phyloP scores from a whole-genome alignment of 1,140 invertebrate species.

The Musca vetustissima region DNA sequence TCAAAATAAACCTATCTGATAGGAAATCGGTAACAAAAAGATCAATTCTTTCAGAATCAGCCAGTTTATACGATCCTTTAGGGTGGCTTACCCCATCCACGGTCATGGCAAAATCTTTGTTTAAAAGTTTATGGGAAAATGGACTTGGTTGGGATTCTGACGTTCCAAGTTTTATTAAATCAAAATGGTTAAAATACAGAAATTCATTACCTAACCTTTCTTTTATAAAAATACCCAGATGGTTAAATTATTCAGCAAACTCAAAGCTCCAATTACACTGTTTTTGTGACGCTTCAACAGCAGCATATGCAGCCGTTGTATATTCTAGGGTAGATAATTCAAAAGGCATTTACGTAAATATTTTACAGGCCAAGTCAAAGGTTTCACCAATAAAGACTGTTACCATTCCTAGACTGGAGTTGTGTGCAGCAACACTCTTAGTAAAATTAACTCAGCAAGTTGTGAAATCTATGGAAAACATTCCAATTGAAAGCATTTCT shows the following conservation, averaged over 20 bases:
- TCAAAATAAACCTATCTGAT: neutral
- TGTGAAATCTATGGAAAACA: neutral
- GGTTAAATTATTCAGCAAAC: neutral
- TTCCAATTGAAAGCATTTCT: neutral
- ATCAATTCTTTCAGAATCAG: constrained; percentile 31
- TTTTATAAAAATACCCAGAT: constrained; percentile 31
- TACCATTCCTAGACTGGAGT: constrained; percentile 42
- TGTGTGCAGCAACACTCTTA: constrained; percentile 37
- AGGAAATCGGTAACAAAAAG: constrained; percentile 1
- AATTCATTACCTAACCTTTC: constrained; percentile 28
- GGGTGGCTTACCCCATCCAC: constrained; percentile 41
- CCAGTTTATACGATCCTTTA: constrained; percentile 40
- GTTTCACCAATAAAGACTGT: constrained; percentile 38
- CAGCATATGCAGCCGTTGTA: neutral
- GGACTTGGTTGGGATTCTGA: constrained; percentile 45
- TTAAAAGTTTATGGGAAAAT: constrained; percentile 43
- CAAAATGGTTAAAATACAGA: constrained; percentile 25
- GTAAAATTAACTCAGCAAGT: neutral
- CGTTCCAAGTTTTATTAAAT: constrained; percentile 27
- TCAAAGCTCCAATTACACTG: neutral
- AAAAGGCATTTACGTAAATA: constrained; percentile 6
- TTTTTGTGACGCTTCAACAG: constrained; percentile 3
- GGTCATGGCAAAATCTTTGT: constrained; percentile 39
- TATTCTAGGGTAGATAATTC: constrained; percentile 24
- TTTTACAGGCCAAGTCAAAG: neutral